Base-by-base conservation (phyloP, 92 coral and sea anemone genomes). In the Paramuricea clavata region DNA sequence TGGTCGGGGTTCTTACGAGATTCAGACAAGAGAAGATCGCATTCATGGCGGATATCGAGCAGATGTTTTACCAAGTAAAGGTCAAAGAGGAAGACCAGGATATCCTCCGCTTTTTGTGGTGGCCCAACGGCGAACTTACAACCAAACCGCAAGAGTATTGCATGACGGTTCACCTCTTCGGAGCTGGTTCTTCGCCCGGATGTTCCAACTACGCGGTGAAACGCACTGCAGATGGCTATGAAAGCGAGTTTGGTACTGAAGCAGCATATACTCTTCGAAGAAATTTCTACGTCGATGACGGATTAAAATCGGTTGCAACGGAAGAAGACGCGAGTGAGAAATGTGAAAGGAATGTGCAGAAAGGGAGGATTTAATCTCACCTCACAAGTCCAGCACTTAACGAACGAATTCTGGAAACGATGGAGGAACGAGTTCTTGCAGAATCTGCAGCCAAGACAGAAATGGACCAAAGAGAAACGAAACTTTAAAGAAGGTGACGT, bases 321-420 rank as follows among this genome's bases (percentile, higher is more conserved):
- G 68, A 21, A 2, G 36, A 64, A 9, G 76, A 62, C 1, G 71
- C 83, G 69, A 59, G 83, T 82, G 3, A 59, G 41, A 62, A 68
- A 74, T 83, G 64, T 74, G n/a, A 81, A 60, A 43, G 57, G 65
- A 15, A 82, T 52, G 67, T 85, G 89, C 36, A 49, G 49, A 5
- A 65, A 69, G 6, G 81, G 92, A 2, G 89, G 92, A 69, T 84
- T 89, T n/a, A 88, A 69, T 30, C 86, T 89, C 22, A 85, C 83
- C 77, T 41, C 60, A 43, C 52, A 22, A 41, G 80, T 36, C 30
- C 80, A 39, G 21, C 80, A 74, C 12, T 15, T 76, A 21, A 12
- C 67, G 8, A 76, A 76, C 33, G 81, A 76, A 44, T 74, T 74
- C 33, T 74, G 80, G 59, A 74, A 17, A 2, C 8, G 80, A 39